Evolutionary conservation across 2,113 vertebrate genomes (phyloP), one percentile per base, ranked within the genome.

Genomic region (Mionectes macconnelli): DNA sequence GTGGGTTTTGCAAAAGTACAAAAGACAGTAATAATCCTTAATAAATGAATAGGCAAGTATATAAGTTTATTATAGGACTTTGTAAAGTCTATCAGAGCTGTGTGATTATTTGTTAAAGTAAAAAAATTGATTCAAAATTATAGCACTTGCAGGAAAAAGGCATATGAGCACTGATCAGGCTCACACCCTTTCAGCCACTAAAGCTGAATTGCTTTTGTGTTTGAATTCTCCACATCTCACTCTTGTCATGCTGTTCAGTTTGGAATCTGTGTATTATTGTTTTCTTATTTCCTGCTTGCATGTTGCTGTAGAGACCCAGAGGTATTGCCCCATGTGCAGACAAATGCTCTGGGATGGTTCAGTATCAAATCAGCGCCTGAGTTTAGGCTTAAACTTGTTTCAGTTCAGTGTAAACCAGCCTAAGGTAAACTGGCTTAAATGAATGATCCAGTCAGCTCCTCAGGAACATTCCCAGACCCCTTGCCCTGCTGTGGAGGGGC

Each of bases 381-480:
- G 7, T 24, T 83, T 11, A 35, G n/a, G 56, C 62, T 79, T 74
- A 55, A 85, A 73, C 17, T 25, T 63, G 22, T 70, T 90, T 44
- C 15, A 47, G 1, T 5, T 55, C 33, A 33, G 31, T 27, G 18
- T 67, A 33, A 72, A 19, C 23, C 42, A 55, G 55, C 33, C 35
- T 25, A 8, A n/a, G 50, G 5, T 13, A 52, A 52, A 52, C 50
- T 69, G 77, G 53, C 15, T 75, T 17, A 15, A 42, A 2, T 10
- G 44, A 59, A 2, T 2, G 20, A 19, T 44, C 1, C 5, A 69
- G 27, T 39, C 55, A 47, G 56, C 33, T 84, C 44, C 47, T 35
- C 0, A 0, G 0, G 21, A 2, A 1, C 0, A 0, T n/a, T 49
- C 21, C 24, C 35, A 23, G 25, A 30, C 13, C 5, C 0, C 28